Conservation (phyloP, 1,140 invertebrate genomes). For the Drosophila burlai region DNA sequence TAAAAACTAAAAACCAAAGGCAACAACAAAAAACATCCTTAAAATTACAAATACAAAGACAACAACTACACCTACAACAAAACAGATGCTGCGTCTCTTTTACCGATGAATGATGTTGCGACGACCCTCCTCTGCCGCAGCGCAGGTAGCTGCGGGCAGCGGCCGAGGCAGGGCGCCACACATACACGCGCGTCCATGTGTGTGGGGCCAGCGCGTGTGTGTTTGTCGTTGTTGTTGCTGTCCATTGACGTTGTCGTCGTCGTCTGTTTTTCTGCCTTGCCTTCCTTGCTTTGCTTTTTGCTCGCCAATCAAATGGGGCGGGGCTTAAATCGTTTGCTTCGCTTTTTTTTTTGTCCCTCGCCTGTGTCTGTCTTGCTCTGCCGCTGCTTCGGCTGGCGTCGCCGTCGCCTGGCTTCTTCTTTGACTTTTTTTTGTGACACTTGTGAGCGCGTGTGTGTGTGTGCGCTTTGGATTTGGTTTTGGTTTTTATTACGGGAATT, state of each 20-base stretch:
- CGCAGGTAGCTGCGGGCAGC: constrained; percentile 33
- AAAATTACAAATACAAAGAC: constrained; percentile 43
- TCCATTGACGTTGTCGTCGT: constrained; percentile 77
- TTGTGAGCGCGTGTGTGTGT: constrained; percentile 50
- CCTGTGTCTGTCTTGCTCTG: constrained; percentile 39
- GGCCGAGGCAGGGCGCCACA: constrained; percentile 48
- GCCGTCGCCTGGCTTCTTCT: constrained; percentile 41
- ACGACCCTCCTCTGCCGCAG: constrained; percentile 47
- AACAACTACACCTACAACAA: constrained; percentile 9
- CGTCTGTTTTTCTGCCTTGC: constrained; percentile 57
- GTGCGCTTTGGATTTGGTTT: constrained; percentile 58
- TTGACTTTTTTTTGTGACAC: constrained; percentile 63
- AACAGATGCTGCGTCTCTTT: constrained; percentile 64
- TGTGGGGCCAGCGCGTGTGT: constrained; percentile 31
- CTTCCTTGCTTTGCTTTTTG: constrained; percentile 44
- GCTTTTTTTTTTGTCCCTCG: constrained; percentile 28
- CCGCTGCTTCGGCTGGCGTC: constrained; percentile 24
- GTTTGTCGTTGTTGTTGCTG: constrained; percentile 30
- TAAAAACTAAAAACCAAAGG: background rate
- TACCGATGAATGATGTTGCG: constrained; percentile 74
- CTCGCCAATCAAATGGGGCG: constrained; percentile 85
- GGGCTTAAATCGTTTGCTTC: constrained; percentile 75
- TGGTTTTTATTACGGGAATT: constrained; percentile 81
- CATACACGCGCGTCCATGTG: constrained; percentile 35
- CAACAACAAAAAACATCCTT: constrained; percentile 44